phyloP scores from a whole-genome alignment of 2,888 invertebrate genomes.

The Protophormia terraenovae region DNA sequence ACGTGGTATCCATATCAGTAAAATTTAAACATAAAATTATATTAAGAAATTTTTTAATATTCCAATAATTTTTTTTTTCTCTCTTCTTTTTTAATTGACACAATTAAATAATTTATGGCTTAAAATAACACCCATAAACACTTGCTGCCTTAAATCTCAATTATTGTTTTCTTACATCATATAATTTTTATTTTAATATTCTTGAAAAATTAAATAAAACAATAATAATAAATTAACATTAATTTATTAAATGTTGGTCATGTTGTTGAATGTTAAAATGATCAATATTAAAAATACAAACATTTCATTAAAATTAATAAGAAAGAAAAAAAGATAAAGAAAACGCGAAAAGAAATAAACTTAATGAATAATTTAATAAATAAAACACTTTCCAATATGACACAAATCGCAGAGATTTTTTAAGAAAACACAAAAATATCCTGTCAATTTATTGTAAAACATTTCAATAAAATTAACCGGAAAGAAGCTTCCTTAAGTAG shows the following conservation, averaged over 20 bases:
- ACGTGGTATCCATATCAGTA: too few relatives aligned
- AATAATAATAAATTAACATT: conserved; percentile 23
- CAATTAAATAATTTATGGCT: conserved; percentile 23
- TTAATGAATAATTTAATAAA: too few relatives aligned
- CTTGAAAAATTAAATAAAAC: background rate
- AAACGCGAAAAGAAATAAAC: background rate
- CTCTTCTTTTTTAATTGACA: background rate
- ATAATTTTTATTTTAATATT: background rate
- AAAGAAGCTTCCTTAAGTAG: too few relatives aligned
- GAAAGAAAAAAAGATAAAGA: background rate
- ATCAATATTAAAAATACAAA: background rate
- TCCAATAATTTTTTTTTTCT: too few relatives aligned
- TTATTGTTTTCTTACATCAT: conserved; percentile 6
- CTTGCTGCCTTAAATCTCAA: background rate
- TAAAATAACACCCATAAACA: conserved; percentile 4
- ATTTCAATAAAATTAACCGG: background rate
- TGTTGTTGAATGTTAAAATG: background rate
- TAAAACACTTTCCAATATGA: background rate
- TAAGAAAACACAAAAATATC: background rate
- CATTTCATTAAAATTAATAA: background rate
- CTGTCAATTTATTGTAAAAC: background rate
- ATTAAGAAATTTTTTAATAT: too few relatives aligned
- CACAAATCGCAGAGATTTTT: background rate
- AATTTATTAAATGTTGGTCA: background rate
- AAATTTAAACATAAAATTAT: too few relatives aligned